Evolutionary conservation across 2,888 invertebrate genomes (phyloP), one percentile per base, ranked within the genome.

Genomic region (Tiliacea citrago): DNA sequence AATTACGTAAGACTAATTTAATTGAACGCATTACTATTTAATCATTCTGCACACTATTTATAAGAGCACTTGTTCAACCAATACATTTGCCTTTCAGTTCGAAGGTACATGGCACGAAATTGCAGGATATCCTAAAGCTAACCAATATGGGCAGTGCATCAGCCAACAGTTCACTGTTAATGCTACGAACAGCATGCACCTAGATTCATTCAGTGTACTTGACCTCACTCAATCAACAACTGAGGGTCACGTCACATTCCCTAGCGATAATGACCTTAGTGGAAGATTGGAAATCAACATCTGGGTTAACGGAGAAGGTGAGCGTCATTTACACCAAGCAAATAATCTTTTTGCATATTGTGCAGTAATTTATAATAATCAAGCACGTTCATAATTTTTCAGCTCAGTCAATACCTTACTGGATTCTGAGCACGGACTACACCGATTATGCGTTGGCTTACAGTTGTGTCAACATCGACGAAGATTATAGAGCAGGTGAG

Each of bases 391-490:
- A 47, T 51, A 16, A 24, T 77, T 74, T 88, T 90, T 39, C 87
- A 93, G 93, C 13, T 21, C 77, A 90, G 10, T 35, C 71, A 7
- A 89, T 92, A 69, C 93, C 93, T 0, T 93, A 90, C 73, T 93
- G 92, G 92, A 90, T 94, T 65, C 65, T 94, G 21, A 86, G 94
- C 61, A 97, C 97, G 0, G 97, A 98, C 89, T 98, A 98, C 88
- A 92, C 93, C 0, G 94, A 95, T 82, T 97, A 97, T 84, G 95
- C 97, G 0, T 95, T 97, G 4, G 97, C 97, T 0, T 97, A 97
- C 95, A 97, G 97, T 68, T 98, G 98, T 87, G 92, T 93, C 2
- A 95, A 94, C 90, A 86, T 87, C 12, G 68, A 87, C n/a, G 67
- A 62, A 18, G 85, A 91, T 18, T 89, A 73, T 29, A 89, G 91